phyloP scores from a whole-genome alignment of 2,113 vertebrate genomes.

The Aegotheles bennettii region DNA sequence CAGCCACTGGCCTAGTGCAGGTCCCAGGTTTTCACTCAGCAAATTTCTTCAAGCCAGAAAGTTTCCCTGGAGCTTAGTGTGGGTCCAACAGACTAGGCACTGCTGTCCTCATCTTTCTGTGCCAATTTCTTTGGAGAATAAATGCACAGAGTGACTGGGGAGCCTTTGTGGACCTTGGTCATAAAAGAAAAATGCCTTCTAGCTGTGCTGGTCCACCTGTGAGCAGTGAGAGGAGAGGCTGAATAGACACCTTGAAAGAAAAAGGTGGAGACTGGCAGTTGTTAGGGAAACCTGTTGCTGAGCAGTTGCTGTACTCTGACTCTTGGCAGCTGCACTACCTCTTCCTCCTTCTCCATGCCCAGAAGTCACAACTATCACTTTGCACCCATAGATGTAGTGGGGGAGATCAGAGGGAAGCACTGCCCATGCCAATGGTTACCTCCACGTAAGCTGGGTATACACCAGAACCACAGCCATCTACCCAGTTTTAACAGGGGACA shows the following conservation, averaged over 20 bases:
- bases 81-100: not conserved
- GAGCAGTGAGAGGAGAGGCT: not conserved
- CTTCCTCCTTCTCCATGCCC: not conserved
- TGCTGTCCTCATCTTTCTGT: not conserved
- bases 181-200: not conserved
- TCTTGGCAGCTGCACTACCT: not conserved
- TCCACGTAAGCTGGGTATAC: not conserved
- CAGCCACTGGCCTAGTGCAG: not conserved
- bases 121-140: not conserved
- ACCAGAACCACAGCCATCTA: not conserved
- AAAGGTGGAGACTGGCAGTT: not conserved
- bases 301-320: not conserved
- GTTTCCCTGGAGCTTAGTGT: not conserved
- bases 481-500: not conserved
- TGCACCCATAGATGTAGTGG: accelerated
- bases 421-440: accelerated
- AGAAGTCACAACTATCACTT: not conserved
- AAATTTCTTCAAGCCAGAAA: not conserved
- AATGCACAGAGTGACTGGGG: not conserved
- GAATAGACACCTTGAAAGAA: not conserved
- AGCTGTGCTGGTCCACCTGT: not conserved
- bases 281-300: not conserved
- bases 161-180: not conserved
- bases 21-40: not conserved
- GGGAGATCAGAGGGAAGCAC: not conserved